Conservation (phyloP, 1,140 invertebrate species). For the Contarinia nasturtii region DNA sequence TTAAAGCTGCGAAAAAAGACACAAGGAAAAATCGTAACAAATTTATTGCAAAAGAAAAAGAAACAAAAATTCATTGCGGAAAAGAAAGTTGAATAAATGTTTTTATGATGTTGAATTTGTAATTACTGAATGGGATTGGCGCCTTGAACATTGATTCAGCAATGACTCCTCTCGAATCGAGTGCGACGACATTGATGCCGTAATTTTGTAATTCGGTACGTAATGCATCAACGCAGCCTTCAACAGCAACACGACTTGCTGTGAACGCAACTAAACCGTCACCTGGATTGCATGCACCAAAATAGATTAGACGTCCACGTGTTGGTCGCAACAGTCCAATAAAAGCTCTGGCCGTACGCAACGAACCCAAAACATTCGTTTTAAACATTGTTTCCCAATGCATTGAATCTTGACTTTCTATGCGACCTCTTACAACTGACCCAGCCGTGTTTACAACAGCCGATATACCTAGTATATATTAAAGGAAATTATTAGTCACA, state of each 20-base stretch:
- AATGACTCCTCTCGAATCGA: conserved; percentile 47
- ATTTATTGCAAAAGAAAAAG: not conserved
- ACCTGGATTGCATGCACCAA: conserved; percentile 26
- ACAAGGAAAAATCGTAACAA: not conserved
- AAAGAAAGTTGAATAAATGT: not conserved
- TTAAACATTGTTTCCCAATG: conserved; percentile 60
- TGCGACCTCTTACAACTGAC: conserved; percentile 40
- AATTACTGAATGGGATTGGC: conserved; percentile 31
- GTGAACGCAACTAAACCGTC: conserved; percentile 43
- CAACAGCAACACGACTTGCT: conserved; percentile 45
- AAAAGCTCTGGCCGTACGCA: conserved; percentile 53
- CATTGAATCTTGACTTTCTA: conserved; percentile 47
- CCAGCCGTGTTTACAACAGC: conserved; percentile 66
- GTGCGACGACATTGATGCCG: conserved; percentile 51
- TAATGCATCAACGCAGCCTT: conserved; percentile 49
- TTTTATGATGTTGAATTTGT: too few relatives aligned
- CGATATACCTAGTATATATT: conserved; percentile 40
- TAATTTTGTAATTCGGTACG: conserved; percentile 42
- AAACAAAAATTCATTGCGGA: not conserved
- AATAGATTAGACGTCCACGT: conserved; percentile 36
- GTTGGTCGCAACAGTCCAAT: conserved; percentile 38
- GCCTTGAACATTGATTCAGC: conserved; percentile 37
- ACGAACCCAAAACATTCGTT: conserved; percentile 52
- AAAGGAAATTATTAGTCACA: conserved; percentile 1
- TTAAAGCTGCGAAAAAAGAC: conserved; percentile 8